phyloP scores from a whole-genome alignment of 2,888 invertebrate species.

The Nemotelus pantherinus region DNA sequence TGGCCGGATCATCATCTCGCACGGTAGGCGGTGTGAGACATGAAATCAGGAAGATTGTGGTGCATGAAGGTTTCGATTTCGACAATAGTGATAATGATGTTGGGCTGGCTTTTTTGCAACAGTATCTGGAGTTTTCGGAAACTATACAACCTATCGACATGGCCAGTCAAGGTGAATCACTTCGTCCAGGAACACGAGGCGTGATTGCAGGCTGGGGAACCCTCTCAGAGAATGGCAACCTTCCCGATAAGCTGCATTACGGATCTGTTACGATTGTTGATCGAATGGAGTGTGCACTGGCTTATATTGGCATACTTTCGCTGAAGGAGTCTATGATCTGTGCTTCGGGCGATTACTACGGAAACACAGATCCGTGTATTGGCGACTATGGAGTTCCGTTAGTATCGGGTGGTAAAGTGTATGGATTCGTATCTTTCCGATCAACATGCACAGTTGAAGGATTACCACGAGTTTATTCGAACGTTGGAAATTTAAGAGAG shows the following conservation, averaged over 20 bases:
- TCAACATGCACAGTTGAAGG: constrained; percentile 62
- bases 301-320: constrained; percentile 62
- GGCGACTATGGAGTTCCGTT: constrained; percentile 63
- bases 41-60: neutral
- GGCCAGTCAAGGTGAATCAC: constrained; percentile 27
- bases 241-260: constrained; percentile 61
- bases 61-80: neutral
- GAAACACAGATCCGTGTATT: constrained; percentile 63
- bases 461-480: neutral
- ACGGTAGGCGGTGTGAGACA: neutral
- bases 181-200: constrained; percentile 46
- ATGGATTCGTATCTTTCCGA: constrained; percentile 66
- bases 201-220: constrained; percentile 54
- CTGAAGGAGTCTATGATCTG: constrained; percentile 69
- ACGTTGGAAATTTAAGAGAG: neutral
- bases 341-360: constrained; percentile 63
- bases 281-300: constrained; percentile 62
- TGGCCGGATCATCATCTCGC: neutral
- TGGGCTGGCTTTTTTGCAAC: neutral
- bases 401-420: constrained; percentile 56
- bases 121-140: neutral
- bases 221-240: constrained; percentile 53
- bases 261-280: constrained; percentile 67
- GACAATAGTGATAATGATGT: neutral
- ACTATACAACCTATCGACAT: neutral